A percentile compares a stretch with the other conserved stretches of the same genome.
These are phyloP conservation scores for Noctua pronuba DNA, from an alignment of 2,888 invertebrate genomes.

Conservation along the genomic window DNA sequence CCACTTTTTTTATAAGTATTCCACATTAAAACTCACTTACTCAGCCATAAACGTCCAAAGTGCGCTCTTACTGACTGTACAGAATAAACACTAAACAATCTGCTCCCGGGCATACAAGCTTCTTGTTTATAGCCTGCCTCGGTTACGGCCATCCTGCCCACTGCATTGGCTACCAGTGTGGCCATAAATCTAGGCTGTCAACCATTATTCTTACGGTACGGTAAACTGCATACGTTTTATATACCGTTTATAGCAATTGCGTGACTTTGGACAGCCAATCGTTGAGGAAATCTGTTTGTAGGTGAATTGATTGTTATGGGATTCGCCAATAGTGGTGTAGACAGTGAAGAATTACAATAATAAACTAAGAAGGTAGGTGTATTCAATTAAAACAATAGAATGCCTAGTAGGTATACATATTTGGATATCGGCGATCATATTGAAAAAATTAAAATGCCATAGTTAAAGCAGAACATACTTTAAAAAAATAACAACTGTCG, in stretches of 20 bases:
- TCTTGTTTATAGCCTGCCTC: slow-evolving; percentile 70
- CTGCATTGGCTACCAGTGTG: slow-evolving; percentile 75
- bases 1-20: slow-evolving; percentile 17
- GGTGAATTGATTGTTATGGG: neutral
- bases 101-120: slow-evolving; percentile 61
- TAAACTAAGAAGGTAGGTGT: neutral
- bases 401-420: neutral
- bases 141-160: slow-evolving; percentile 71
- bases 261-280: slow-evolving; percentile 55
- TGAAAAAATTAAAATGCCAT: neutral
- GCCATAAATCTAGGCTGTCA: slow-evolving; percentile 72
- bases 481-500: neutral
- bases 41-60: slow-evolving; percentile 51
- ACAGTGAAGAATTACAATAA: neutral
- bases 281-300: slow-evolving; percentile 25
- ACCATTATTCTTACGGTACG: slow-evolving; percentile 60
- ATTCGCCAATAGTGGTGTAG: slow-evolving; percentile 31
- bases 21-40: slow-evolving; percentile 34
- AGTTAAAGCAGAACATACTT: too few species aligned
- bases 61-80: slow-evolving; percentile 50
- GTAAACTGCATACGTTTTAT: slow-evolving; percentile 67
- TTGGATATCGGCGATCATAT: neutral
- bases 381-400: neutral
- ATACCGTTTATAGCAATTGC: slow-evolving; percentile 52
- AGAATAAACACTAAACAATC: slow-evolving; percentile 64